Percentiles rank a stretch among this genome's conserved stretches.
phyloP scores from a whole-genome alignment of 2,888 invertebrate species.

The Acrobasis consociella region DNA sequence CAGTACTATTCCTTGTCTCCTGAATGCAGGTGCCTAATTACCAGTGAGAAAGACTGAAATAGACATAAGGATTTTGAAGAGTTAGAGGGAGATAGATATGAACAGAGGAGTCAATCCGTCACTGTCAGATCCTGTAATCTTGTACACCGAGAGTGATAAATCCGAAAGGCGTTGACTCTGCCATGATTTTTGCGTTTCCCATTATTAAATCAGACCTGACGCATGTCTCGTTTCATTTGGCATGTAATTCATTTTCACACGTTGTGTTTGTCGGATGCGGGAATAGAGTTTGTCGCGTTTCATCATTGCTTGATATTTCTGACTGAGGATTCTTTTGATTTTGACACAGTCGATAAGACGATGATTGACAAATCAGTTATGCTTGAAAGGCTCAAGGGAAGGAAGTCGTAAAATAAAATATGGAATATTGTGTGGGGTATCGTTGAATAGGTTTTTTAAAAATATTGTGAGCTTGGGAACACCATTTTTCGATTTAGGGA shows the following conservation, averaged over 20 bases:
- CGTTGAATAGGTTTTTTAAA: too few relatives aligned
- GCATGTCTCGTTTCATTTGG: constrained; percentile 44
- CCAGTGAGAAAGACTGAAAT: constrained; percentile 49
- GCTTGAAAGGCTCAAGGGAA: too few relatives aligned
- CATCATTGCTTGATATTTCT: neutral
- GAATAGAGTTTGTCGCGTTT: constrained; percentile 2
- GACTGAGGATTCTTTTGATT: neutral
- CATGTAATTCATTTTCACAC: constrained; percentile 34
- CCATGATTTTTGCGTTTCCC: constrained; percentile 67
- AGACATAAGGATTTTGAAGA: constrained; percentile 31
- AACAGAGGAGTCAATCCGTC: constrained; percentile 71
- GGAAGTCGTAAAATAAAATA: too few relatives aligned
- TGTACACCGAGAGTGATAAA: constrained; percentile 74
- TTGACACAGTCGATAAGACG: neutral
- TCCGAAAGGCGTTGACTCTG: constrained; percentile 58
- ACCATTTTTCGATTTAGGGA: too few relatives aligned
- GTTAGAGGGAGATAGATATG: constrained; percentile 48
- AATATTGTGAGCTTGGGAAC: too few relatives aligned
- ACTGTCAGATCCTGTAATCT: constrained; percentile 78
- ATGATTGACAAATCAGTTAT: too few relatives aligned
- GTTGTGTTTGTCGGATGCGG: constrained; percentile 12
- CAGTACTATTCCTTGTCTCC: constrained; percentile 63
- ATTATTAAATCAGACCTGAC: constrained; percentile 61
- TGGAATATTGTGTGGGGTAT: too few relatives aligned
- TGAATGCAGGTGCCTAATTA: constrained; percentile 79